phyloP scores from a whole-genome alignment of 2,113 vertebrate species.

The Proteles cristata region DNA sequence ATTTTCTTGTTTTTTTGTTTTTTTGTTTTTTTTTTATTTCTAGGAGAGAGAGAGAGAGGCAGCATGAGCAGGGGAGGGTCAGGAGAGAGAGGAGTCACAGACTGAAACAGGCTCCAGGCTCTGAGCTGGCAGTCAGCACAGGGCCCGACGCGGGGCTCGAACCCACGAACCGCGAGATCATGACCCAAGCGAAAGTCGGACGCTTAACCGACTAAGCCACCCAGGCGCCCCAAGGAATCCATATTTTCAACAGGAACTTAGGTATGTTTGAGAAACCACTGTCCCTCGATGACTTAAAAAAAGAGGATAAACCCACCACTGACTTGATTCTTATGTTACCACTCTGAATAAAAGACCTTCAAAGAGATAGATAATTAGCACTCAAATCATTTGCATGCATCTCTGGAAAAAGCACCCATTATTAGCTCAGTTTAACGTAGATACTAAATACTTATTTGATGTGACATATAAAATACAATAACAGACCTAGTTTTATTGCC shows the following conservation, averaged over 20 bases:
- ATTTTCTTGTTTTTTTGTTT: too few relatives aligned
- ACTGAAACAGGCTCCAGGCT: too few relatives aligned
- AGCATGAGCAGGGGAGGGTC: too few relatives aligned
- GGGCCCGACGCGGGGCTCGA: too few relatives aligned
- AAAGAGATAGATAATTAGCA: background rate
- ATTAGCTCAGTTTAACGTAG: conserved; percentile 3
- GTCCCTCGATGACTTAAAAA: background rate
- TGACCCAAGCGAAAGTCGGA: too few relatives aligned
- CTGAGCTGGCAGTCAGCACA: too few relatives aligned
- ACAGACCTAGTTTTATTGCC: background rate
- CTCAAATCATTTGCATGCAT: background rate
- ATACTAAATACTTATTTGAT: background rate
- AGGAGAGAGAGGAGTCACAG: too few relatives aligned
- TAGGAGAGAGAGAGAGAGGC: too few relatives aligned
- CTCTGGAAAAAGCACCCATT: background rate
- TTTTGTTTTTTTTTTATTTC: too few relatives aligned
- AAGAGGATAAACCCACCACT: background rate
- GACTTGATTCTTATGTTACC: background rate
- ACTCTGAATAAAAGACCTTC: conserved; percentile 22
- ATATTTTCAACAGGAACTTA: conserved; percentile 46
- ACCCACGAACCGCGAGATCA: too few relatives aligned
- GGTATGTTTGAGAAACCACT: conserved; percentile 23
- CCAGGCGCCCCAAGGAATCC: too few relatives aligned
- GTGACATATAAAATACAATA: background rate
- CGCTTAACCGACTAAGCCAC: too few relatives aligned